Conservation (phyloP, 2,113 vertebrate genomes). For the Gallinago media region DNA sequence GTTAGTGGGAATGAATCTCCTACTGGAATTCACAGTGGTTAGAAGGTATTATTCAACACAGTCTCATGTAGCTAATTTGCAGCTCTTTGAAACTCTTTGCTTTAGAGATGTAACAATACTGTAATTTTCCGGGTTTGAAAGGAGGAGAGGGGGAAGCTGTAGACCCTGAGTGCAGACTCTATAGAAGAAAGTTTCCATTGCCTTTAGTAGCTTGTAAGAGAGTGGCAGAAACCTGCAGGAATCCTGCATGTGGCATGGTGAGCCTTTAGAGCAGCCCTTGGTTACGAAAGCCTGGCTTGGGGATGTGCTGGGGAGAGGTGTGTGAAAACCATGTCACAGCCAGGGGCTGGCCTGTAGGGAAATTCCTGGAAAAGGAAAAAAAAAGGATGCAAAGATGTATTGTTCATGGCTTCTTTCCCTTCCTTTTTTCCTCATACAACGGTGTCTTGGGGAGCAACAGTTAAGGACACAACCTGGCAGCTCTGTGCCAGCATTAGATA, state of each 20-base stretch:
- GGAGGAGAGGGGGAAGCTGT: fast-evolving
- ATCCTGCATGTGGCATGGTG: not conserved
- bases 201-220: not conserved
- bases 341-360: not conserved
- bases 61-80: not conserved
- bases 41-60: not conserved
- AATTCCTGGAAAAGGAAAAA: not conserved
- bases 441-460: not conserved
- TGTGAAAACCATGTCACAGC: not conserved
- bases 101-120: not conserved
- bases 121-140: conserved; percentile 9
- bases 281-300: not conserved
- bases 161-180: not conserved
- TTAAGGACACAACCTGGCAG: not conserved
- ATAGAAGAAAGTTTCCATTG: not conserved
- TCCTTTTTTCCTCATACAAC: not conserved
- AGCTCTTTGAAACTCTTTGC: not conserved
- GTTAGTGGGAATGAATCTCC: not conserved
- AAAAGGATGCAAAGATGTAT: not conserved
- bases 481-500: not conserved
- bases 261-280: not conserved
- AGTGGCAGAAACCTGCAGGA: not conserved
- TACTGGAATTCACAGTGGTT: not conserved
- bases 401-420: not conserved
- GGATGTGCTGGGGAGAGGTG: not conserved